Evolutionary conservation across 2,888 invertebrate genomes (phyloP).

Genomic region (Hypsopygia costalis): DNA sequence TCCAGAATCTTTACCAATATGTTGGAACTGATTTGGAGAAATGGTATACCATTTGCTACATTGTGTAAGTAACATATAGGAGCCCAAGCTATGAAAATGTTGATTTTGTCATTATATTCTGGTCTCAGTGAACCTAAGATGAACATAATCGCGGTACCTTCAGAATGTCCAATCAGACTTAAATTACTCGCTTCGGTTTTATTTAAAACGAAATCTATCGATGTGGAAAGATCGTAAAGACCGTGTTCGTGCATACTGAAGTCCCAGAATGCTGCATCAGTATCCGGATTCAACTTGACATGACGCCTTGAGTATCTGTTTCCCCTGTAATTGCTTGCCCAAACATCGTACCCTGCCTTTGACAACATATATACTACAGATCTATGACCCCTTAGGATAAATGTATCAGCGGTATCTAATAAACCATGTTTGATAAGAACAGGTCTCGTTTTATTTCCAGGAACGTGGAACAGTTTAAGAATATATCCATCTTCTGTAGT

Average conservation of each 20-base stretch:
- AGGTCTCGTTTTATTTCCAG: slow-evolving; percentile 18
- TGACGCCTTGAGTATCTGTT: slow-evolving; percentile 78
- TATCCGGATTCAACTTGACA: slow-evolving; percentile 35
- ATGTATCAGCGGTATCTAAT: slow-evolving; percentile 24
- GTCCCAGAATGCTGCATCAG: slow-evolving; percentile 54
- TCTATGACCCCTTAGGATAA: slow-evolving; percentile 26
- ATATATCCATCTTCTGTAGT: slow-evolving; percentile 32
- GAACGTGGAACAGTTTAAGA: slow-evolving; percentile 27
- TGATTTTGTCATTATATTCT: slow-evolving; percentile 76
- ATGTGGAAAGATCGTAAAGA: slow-evolving; percentile 82
- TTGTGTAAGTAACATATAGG: slow-evolving; percentile 24
- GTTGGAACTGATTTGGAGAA: not conserved
- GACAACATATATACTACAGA: slow-evolving; percentile 40
- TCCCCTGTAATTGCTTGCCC: slow-evolving; percentile 66
- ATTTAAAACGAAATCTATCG: slow-evolving; percentile 42
- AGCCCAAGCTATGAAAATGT: slow-evolving; percentile 50
- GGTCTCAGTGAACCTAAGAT: slow-evolving; percentile 67
- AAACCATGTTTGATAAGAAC: slow-evolving; percentile 31
- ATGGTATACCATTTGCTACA: not conserved
- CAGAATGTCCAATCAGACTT: slow-evolving; percentile 83
- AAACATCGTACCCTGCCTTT: slow-evolving; percentile 63
- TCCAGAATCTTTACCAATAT: too few relatives aligned
- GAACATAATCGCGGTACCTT: slow-evolving; percentile 77
- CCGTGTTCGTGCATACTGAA: slow-evolving; percentile 85
- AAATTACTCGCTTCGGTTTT: slow-evolving; percentile 70